A percentile compares a stretch with the other conserved stretches of the same genome.
phyloP scores from a whole-genome alignment of 2,797 vertebrate species.

The Bradypus variegatus region DNA sequence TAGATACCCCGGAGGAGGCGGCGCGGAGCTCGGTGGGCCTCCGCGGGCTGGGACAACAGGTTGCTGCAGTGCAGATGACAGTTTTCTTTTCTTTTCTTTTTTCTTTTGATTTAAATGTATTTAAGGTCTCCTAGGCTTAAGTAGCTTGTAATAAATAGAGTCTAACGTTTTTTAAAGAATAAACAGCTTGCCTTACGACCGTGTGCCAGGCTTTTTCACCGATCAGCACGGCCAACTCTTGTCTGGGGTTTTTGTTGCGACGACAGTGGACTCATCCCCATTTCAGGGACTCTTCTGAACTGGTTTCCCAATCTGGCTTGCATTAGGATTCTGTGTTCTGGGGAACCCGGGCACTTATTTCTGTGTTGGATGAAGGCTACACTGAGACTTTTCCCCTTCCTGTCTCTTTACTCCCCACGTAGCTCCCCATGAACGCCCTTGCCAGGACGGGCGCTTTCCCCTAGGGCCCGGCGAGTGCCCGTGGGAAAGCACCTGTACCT shows the following conservation, averaged over 20 bases:
- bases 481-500: neutral
- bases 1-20: slow-evolving; percentile 32
- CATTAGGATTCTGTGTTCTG: neutral
- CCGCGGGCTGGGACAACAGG: slow-evolving; percentile 62
- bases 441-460: neutral
- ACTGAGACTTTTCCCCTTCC: neutral
- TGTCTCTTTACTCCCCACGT: neutral
- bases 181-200: slow-evolving; percentile 65
- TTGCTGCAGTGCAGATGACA: slow-evolving; percentile 38
- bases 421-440: neutral
- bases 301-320: neutral
- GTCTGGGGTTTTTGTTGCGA: too few species aligned
- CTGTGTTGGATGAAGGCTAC: neutral
- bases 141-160: slow-evolving; percentile 63
- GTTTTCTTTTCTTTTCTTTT: slow-evolving; percentile 33
- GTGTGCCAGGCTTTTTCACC: slow-evolving; percentile 18
- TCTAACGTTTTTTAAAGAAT: slow-evolving; percentile 68
- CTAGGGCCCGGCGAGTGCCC: neutral
- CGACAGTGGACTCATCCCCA: neutral
- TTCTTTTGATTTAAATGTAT: slow-evolving; percentile 34
- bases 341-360: neutral
- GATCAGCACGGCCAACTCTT: neutral
- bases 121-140: slow-evolving; percentile 50
- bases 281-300: neutral
- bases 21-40: neutral